A percentile compares a stretch with the other conserved stretches of the same genome.
These are phyloP conservation scores for Cephus rjabovi DNA, from an alignment of 2,888 invertebrate genomes.

Conservation along the genomic window DNA sequence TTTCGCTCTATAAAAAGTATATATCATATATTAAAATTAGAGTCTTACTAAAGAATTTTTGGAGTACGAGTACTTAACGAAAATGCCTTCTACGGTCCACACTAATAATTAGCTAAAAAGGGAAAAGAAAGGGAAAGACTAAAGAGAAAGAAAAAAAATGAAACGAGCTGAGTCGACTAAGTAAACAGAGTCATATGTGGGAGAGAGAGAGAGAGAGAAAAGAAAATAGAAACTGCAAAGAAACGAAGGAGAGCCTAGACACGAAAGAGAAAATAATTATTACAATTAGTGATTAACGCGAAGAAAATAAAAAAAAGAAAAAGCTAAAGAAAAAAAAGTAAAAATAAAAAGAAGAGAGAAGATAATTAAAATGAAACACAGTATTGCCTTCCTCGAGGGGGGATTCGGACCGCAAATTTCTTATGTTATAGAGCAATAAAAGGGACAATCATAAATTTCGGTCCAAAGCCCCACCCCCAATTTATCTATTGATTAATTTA, in stretches of 20 bases:
- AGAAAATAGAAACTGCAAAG: slow-evolving; percentile 23
- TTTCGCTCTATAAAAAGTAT: not conserved
- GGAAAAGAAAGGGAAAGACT: not conserved
- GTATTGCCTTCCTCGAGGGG: slow-evolving; percentile 60
- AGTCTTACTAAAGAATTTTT: slow-evolving; percentile 12
- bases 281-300: not conserved
- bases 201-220: slow-evolving; percentile 12
- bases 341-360: slow-evolving; percentile 20
- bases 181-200: not conserved
- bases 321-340: slow-evolving; percentile 7
- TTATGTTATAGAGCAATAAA: slow-evolving; percentile 62
- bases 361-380: slow-evolving; percentile 46
- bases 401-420: slow-evolving; percentile 49
- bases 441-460: slow-evolving; percentile 54
- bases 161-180: not conserved
- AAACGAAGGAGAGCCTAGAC: slow-evolving; percentile 14
- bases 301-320: not conserved
- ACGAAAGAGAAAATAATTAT: slow-evolving; percentile 19
- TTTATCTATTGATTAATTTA: slow-evolving; percentile 36
- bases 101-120: slow-evolving; percentile 21
- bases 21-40: slow-evolving; percentile 19
- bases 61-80: slow-evolving; percentile 37
- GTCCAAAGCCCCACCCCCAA: slow-evolving; percentile 43
- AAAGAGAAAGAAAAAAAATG: not conserved
- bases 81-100: slow-evolving; percentile 47